Conservation (phyloP, 2,888 invertebrate species). For the Eristalinus sepulchralis region DNA sequence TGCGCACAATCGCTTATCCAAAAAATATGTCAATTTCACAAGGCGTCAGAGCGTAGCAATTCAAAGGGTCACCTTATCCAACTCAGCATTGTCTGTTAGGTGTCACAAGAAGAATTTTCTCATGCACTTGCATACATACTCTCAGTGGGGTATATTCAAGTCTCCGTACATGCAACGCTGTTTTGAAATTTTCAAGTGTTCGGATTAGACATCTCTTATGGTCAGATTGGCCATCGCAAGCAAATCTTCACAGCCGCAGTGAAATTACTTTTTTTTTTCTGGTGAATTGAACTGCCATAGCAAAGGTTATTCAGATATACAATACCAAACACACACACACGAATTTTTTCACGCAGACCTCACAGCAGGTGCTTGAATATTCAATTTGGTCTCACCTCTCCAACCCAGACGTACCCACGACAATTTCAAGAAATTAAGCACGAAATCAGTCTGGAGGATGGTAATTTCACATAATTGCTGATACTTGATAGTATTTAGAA, state of each 20-base stretch:
- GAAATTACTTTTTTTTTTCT: constrained; percentile 36
- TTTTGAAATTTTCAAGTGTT: neutral
- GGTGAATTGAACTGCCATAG: constrained; percentile 20
- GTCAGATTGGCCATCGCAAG: neutral
- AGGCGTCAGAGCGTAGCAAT: neutral
- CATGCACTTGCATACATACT: neutral
- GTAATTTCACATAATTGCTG: constrained; percentile 48
- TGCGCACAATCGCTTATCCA: neutral
- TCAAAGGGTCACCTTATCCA: neutral
- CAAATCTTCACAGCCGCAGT: neutral
- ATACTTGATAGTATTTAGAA: constrained; percentile 50
- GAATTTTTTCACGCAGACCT: neutral
- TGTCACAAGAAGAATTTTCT: neutral
- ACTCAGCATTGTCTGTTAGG: neutral
- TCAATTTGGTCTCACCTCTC: neutral
- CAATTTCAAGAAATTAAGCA: constrained; percentile 22
- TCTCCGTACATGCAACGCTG: neutral
- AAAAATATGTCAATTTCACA: neutral
- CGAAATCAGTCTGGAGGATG: constrained; percentile 23
- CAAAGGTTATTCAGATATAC: constrained; percentile 34
- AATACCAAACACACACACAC: neutral
- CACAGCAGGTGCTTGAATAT: constrained; percentile 45
- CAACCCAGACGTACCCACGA: neutral
- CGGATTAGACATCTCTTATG: neutral
- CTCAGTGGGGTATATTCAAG: neutral